Evolutionary conservation across 1,140 invertebrate species (phyloP).

Genomic region (Trinorchestia longiramus): DNA sequence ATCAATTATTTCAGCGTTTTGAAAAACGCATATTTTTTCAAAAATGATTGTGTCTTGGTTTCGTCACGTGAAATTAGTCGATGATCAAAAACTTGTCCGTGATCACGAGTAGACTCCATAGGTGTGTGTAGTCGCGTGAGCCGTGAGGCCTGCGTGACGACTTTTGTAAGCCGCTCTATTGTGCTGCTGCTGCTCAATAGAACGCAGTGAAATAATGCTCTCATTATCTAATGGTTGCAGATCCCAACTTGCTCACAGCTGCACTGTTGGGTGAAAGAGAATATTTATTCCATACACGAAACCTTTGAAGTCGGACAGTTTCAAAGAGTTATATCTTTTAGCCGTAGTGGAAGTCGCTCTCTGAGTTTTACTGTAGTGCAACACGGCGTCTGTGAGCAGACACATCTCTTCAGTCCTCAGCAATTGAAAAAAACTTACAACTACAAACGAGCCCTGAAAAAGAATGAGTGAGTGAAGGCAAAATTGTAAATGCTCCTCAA

Average conservation of each 20-base stretch:
- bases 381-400: not conserved
- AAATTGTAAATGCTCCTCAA: slow-evolving; percentile 51
- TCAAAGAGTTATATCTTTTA: not conserved
- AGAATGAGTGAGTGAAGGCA: slow-evolving; percentile 40
- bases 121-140: not conserved
- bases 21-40: not conserved
- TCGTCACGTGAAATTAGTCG: not conserved
- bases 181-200: not conserved
- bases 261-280: not conserved
- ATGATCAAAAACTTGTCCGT: not conserved
- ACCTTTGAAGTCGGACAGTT: not conserved
- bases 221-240: not conserved
- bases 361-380: not conserved
- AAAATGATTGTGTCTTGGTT: not conserved
- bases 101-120: not conserved
- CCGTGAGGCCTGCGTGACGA: not conserved
- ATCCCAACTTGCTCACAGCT: not conserved
- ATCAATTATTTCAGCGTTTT: not conserved
- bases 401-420: slow-evolving; percentile 9
- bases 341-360: not conserved
- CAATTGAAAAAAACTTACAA: slow-evolving; percentile 31
- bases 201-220: not conserved
- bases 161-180: not conserved
- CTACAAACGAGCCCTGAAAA: slow-evolving; percentile 24
- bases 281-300: slow-evolving; percentile 20